Conservation (phyloP, 2,113 vertebrate species). For the Tragelaphus scriptus region DNA sequence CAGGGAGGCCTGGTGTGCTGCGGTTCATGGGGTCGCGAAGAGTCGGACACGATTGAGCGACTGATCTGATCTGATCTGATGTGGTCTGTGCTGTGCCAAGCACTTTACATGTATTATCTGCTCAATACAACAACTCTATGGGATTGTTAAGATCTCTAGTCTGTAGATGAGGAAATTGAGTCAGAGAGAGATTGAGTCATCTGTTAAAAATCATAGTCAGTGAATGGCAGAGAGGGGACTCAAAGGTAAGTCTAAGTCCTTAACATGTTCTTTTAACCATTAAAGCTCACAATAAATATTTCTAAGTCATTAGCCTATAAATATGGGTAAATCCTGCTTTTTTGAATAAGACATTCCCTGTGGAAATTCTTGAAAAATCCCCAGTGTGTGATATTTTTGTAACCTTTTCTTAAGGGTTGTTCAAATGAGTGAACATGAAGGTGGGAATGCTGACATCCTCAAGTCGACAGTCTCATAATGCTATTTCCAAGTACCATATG, state of each 20-base stretch:
- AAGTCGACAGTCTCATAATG: not conserved
- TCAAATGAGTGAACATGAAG: not conserved
- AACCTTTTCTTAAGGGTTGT: constrained; percentile 4
- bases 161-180: not conserved
- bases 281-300: not conserved
- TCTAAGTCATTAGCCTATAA: constrained; percentile 18
- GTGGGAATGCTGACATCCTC: not conserved
- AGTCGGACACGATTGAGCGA: too few species aligned
- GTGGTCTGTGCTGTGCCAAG: not conserved
- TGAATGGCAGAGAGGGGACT: not conserved
- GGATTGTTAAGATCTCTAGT: not conserved
- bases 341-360: not conserved
- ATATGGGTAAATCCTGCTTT: not conserved
- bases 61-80: too few species aligned
- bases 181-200: not conserved
- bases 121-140: not conserved
- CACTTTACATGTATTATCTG: not conserved
- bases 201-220: not conserved
- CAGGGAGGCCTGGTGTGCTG: too few species aligned
- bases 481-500: not conserved
- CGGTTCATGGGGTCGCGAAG: too few species aligned
- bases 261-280: not conserved
- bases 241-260: not conserved
- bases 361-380: not conserved
- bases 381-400: not conserved